Evolutionary conservation across 2,888 invertebrate species (phyloP), one percentile per base, ranked within the genome.

Genomic region (Tromatobia lineatoria): DNA sequence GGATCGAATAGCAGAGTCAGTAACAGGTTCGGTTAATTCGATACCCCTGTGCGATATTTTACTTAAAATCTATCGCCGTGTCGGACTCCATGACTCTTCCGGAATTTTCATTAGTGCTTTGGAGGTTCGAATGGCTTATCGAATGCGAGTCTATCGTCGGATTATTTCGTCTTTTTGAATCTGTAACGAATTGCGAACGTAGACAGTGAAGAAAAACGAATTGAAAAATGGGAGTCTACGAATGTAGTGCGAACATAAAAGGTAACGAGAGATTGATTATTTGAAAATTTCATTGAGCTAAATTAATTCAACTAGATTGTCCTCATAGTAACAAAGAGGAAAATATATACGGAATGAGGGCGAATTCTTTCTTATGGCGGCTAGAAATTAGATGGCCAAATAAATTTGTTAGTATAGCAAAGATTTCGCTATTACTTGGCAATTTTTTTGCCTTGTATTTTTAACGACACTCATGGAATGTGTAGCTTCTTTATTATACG

Each of bases 1-100:
- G 69, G 69, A 59, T 82, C 76, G 85, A 80, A 74, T 67, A 18
- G 29, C 74, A 45, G 47, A 59, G 59, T 47, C 20, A 59, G 29
- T 34, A 18, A 50, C 73, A 20, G 29, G 47, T 45, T 42, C 23
- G 57, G 20, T 64, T 64, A 13, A 38, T 20, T 20, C 64, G 38
- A 64, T 64, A 8, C 23, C 29, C 25, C 47, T 20, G 4, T 59
- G n/a, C 6, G 23, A 73, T 29, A 29, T 61, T 25, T 47, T n/a
- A 25, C n/a, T 20, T 18, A 18, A 42, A 57, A 23, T 45, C 20
- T 47, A 42, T 57, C 42, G 42, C 25, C n/a, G 13, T 13, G 3
- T 1, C 50, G 7, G 7, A n/a, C n/a, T 50, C 4, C 50, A 15
- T 45, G 42, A 23, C 6, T 38, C 45, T 66, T 45, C n/a, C 45